Evolutionary conservation across 2,888 invertebrate species (phyloP).

Genomic region (Teinopalpus imperialis): DNA sequence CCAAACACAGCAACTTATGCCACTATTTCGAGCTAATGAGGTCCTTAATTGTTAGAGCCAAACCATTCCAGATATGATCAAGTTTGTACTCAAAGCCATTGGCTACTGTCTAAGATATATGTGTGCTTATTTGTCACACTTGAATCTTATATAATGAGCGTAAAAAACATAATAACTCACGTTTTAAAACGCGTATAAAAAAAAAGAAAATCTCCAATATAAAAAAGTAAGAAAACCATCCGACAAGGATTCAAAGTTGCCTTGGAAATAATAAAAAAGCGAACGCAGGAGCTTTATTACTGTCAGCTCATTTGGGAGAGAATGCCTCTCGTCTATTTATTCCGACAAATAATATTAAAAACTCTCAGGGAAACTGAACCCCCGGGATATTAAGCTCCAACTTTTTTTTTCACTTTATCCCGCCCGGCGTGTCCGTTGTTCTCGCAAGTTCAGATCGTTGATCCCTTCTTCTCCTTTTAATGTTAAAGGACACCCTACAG

Average conservation of each 20-base stretch:
- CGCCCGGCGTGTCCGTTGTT: not conserved
- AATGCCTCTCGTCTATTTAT: conserved; percentile 6
- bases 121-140: no score
- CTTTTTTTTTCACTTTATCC: conserved; percentile 18
- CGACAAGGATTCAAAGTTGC: conserved; percentile 2
- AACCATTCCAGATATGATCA: no score
- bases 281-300: conserved; percentile 10
- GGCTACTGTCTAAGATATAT: no score
- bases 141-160: no score
- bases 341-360: conserved; percentile 19
- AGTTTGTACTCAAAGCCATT: no score
- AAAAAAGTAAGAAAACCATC: conserved; percentile 8
- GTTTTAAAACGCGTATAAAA: conserved; percentile 5
- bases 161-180: no score
- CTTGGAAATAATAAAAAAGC: conserved; percentile 3
- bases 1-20: no score
- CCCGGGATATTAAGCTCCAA: not conserved
- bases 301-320: conserved; percentile 12
- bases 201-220: conserved; percentile 5
- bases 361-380: not conserved
- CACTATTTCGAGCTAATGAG: no score
- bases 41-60: no score
- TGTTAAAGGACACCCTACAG: no score
- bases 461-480: no score
- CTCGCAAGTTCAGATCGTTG: conserved; percentile 1